A percentile compares a stretch with the other conserved stretches of the same genome.
Evolutionary conservation across 2,888 invertebrate genomes (phyloP).

Genomic region (Meteorus cinctellus): DNA sequence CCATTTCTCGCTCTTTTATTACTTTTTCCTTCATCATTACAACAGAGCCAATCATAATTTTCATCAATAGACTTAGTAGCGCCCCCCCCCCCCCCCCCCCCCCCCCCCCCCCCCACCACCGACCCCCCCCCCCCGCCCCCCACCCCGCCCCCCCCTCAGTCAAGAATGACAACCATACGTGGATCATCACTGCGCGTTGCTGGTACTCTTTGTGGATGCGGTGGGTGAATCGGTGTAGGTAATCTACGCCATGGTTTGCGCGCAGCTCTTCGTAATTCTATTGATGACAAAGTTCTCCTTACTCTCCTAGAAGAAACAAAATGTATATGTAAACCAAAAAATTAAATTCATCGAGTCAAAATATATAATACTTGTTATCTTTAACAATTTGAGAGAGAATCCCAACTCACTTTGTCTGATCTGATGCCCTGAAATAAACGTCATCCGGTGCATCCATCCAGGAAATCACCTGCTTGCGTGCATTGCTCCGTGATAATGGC

Average conservation of each 20-base stretch:
- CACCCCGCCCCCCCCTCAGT: constrained; percentile 59
- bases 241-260: constrained; percentile 88
- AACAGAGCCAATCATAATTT: constrained; percentile 19
- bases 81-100: background rate
- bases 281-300: constrained; percentile 85
- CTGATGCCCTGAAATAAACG: constrained; percentile 94
- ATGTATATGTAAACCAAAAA: background rate
- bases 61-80: constrained; percentile 43
- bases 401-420: constrained; percentile 87
- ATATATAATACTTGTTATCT: no score
- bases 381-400: background rate
- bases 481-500: constrained; percentile 85
- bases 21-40: background rate
- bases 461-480: constrained; percentile 92
- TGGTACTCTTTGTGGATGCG: constrained; percentile 65
- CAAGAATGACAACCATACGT: constrained; percentile 72
- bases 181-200: constrained; percentile 66
- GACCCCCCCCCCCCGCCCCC: background rate
- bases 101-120: background rate
- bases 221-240: constrained; percentile 63
- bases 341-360: background rate
- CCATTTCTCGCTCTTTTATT: background rate
- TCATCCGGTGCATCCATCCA: constrained; percentile 99
- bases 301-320: constrained; percentile 80
- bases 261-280: constrained; percentile 87